A percentile compares a stretch with the other conserved stretches of the same genome.
phyloP scores from a whole-genome alignment of 2,113 vertebrate genomes.

The Pollachius pollachius region DNA sequence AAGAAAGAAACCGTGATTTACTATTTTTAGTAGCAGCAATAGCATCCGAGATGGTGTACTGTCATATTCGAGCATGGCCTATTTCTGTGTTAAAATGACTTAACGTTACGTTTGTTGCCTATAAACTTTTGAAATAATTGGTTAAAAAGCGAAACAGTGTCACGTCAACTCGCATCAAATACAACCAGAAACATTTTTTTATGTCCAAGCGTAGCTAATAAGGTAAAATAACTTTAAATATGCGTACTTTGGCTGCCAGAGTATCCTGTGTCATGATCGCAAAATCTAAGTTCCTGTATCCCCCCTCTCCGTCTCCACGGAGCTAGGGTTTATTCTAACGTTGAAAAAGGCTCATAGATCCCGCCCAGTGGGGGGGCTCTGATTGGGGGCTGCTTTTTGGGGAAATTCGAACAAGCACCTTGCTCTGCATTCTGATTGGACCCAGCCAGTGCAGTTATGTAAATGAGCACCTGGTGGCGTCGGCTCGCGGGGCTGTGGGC shows the following conservation, averaged over 20 bases:
- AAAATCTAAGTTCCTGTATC: too few relatives aligned
- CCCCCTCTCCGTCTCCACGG: too few relatives aligned
- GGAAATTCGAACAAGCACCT: conserved; percentile 67
- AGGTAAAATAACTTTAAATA: too few relatives aligned
- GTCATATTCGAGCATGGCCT: too few relatives aligned
- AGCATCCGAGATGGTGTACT: too few relatives aligned
- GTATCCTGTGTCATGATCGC: too few relatives aligned
- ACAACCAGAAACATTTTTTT: too few relatives aligned
- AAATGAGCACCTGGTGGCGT: conserved; percentile 80
- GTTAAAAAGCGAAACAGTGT: neutral
- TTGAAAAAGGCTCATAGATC: conserved; percentile 6
- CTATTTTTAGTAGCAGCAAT: too few relatives aligned
- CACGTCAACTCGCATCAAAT: too few relatives aligned
- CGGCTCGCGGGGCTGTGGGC: conserved; percentile 27
- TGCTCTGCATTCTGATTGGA: conserved; percentile 66
- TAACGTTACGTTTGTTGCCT: conserved; percentile 12
- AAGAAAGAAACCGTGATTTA: too few relatives aligned
- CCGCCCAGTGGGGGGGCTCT: conserved; percentile 40
- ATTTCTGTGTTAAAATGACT: conserved; percentile 22
- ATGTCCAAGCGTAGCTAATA: too few relatives aligned
- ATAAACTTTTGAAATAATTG: conserved; percentile 13
- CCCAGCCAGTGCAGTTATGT: conserved; percentile 71
- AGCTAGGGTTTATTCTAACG: neutral
- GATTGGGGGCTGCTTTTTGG: conserved; percentile 58
- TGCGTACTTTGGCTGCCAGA: too few relatives aligned